Conservation (phyloP, 2,888 invertebrate genomes). For the Abrostola tripartita region DNA sequence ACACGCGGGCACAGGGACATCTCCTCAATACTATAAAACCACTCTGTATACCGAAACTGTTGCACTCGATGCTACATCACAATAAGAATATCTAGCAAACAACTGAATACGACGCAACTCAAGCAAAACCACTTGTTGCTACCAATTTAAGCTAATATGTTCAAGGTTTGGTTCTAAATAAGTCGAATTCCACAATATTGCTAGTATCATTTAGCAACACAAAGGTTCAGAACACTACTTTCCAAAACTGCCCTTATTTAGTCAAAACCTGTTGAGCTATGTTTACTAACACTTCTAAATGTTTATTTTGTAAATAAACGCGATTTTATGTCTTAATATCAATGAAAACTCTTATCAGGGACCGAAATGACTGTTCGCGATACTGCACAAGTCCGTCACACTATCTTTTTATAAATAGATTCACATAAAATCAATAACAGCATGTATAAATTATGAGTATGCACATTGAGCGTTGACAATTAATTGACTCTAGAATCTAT, state of each 20-base stretch:
- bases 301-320: not conserved
- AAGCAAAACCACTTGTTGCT: constrained; percentile 30
- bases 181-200: not conserved
- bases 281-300: constrained; percentile 37
- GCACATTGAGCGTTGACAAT: constrained; percentile 22
- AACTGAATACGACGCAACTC: not conserved
- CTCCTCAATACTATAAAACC: not conserved
- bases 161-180: not conserved
- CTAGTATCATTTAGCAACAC: constrained; percentile 5
- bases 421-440: constrained; percentile 55
- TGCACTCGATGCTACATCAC: constrained; percentile 19
- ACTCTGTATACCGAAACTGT: constrained; percentile 8
- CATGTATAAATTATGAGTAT: constrained; percentile 49
- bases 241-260: constrained; percentile 11
- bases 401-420: constrained; percentile 53
- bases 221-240: not conserved
- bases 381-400: constrained; percentile 31
- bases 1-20: not conserved
- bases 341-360: constrained; percentile 34
- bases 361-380: constrained; percentile 15
- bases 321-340: constrained; percentile 2
- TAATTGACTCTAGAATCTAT: constrained; percentile 36
- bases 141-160: not conserved
- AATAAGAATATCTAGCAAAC: not conserved
- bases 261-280: constrained; percentile 34